Conservation (phyloP, 2,113 vertebrate genomes). For the Lonchura striata region DNA sequence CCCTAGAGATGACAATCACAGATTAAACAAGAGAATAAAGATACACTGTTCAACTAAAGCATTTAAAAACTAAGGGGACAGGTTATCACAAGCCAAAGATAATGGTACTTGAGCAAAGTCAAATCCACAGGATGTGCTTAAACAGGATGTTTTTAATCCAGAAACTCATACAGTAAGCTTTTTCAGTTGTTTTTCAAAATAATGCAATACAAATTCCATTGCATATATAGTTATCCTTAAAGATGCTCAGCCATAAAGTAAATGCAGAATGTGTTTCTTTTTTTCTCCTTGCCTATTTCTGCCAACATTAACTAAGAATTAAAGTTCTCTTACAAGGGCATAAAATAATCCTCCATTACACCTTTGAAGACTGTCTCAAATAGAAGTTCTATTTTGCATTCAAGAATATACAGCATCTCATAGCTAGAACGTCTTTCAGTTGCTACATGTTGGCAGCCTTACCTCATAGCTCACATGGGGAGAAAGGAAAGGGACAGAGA, state of each 20-base stretch:
- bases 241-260: background rate
- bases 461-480: constrained; percentile 51
- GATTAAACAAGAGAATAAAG: background rate
- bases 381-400: background rate
- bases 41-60: background rate
- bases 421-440: background rate
- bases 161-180: background rate
- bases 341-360: background rate
- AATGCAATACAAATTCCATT: background rate
- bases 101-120: background rate
- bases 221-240: background rate
- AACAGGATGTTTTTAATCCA: background rate
- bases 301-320: background rate
- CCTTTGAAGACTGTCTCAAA: background rate
- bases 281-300: background rate
- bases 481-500: constrained; percentile 46
- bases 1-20: background rate
- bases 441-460: background rate
- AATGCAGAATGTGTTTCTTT: background rate
- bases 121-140: background rate
- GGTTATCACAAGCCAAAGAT: background rate
- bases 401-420: background rate
- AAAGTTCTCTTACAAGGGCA: background rate
- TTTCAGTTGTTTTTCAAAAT: background rate
- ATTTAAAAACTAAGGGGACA: background rate